Evolutionary conservation across 2,888 invertebrate genomes (phyloP).

Genomic region (Amblyjoppa fuscipennis): DNA sequence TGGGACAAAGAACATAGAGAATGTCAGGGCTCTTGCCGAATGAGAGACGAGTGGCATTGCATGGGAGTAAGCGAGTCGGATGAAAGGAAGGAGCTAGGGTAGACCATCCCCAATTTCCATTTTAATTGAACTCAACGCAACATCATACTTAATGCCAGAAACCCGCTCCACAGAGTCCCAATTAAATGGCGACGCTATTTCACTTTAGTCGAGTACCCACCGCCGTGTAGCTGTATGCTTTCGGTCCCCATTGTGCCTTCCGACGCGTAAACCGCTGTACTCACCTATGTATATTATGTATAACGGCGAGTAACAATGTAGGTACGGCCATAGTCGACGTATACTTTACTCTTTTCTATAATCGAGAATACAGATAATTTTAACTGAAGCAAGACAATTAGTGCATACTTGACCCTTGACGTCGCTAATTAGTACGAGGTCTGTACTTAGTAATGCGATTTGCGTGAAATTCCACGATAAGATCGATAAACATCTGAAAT

Average conservation of each 20-base stretch:
- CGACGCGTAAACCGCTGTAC: constrained; percentile 5
- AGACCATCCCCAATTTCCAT: constrained; percentile 82
- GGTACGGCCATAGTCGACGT: background rate
- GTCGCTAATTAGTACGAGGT: constrained; percentile 63
- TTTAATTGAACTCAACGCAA: constrained; percentile 84
- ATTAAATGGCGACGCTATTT: constrained; percentile 82
- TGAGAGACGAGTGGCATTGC: constrained; percentile 54
- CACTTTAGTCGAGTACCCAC: constrained; percentile 72
- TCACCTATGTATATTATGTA: constrained; percentile 14
- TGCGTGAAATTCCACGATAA: constrained; percentile 69
- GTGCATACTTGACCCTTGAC: constrained; percentile 51
- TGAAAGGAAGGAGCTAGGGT: constrained; percentile 51
- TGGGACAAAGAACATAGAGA: constrained; percentile 10
- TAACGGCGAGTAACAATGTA: background rate
- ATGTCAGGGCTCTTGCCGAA: constrained; percentile 40
- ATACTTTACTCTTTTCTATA: constrained; percentile 34
- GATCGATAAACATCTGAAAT: constrained; percentile 65
- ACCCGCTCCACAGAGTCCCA: constrained; percentile 80
- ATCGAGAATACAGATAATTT: constrained; percentile 62
- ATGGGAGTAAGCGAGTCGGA: constrained; percentile 40
- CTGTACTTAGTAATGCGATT: constrained; percentile 66
- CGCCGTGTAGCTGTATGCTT: constrained; percentile 1
- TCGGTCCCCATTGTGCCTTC: constrained; percentile 8
- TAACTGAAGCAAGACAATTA: constrained; percentile 51
- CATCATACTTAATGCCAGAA: constrained; percentile 84